phyloP scores from a whole-genome alignment of 2,113 vertebrate genomes.

The Acanthisitta chloris region DNA sequence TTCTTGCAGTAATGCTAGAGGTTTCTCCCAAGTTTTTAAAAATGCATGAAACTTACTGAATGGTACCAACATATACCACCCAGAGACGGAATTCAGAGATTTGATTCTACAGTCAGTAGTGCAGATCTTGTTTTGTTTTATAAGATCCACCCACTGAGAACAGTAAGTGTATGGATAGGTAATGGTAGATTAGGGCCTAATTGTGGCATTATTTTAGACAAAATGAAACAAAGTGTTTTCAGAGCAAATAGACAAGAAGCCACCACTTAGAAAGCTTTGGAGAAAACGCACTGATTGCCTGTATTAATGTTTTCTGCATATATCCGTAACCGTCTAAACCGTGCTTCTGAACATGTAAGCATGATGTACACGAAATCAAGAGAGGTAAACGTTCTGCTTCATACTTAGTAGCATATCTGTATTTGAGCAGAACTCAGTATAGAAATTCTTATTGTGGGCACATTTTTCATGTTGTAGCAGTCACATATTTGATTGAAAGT shows the following conservation, averaged over 20 bases:
- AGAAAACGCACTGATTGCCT: not conserved
- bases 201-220: not conserved
- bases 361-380: not conserved
- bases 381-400: not conserved
- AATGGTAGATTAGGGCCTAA: not conserved
- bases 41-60: not conserved
- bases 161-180: not conserved
- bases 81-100: not conserved
- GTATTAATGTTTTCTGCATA: not conserved
- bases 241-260: not conserved
- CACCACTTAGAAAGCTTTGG: not conserved
- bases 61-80: not conserved
- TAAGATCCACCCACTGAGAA: not conserved
- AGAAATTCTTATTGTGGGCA: not conserved
- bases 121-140: not conserved
- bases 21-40: not conserved
- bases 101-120: not conserved
- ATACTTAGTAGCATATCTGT: not conserved
- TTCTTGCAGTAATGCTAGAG: not conserved
- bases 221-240: not conserved
- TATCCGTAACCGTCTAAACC: not conserved
- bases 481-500: not conserved
- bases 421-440: not conserved
- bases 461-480: not conserved
- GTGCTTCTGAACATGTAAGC: not conserved